A percentile compares a stretch with the other conserved stretches of the same genome.
phyloP scores from a whole-genome alignment of 2,797 vertebrate genomes.

The Tauraco hartlaubi region DNA sequence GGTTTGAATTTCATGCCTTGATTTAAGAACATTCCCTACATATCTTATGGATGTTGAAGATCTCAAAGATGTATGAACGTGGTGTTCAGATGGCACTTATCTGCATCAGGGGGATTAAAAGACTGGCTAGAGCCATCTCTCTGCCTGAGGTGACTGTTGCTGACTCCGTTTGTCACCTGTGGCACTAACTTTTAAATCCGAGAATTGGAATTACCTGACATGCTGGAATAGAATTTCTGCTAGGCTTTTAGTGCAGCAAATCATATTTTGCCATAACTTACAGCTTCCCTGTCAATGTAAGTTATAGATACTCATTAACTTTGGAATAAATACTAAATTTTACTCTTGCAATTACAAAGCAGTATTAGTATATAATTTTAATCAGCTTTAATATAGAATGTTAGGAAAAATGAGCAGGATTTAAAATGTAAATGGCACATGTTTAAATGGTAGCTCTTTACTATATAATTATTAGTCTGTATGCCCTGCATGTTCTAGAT shows the following conservation, averaged over 20 bases:
- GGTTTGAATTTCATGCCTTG: not conserved
- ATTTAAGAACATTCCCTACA: not conserved
- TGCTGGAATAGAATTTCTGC: not conserved
- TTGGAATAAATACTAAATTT: conserved; percentile 31
- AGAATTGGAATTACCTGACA: not conserved
- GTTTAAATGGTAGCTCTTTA: not conserved
- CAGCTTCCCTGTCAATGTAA: conserved; percentile 6
- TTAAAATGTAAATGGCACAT: not conserved
- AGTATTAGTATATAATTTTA: conserved; percentile 32
- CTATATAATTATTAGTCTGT: not conserved
- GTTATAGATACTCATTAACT: conserved; percentile 16
- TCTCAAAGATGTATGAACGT: not conserved
- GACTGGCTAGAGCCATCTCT: not conserved
- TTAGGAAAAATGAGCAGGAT: conserved; percentile 9
- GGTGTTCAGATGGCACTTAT: not conserved
- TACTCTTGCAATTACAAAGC: conserved; percentile 10
- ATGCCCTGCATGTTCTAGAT: not conserved
- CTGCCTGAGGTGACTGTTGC: not conserved
- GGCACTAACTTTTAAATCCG: not conserved
- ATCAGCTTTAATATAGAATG: conserved; percentile 32
- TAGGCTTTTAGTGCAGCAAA: not conserved
- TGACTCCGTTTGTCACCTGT: not conserved
- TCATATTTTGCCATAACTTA: not conserved
- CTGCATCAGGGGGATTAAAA: not conserved
- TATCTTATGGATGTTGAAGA: not conserved